phyloP scores from a whole-genome alignment of 2,113 vertebrate genomes.

The Monopterus albus region DNA sequence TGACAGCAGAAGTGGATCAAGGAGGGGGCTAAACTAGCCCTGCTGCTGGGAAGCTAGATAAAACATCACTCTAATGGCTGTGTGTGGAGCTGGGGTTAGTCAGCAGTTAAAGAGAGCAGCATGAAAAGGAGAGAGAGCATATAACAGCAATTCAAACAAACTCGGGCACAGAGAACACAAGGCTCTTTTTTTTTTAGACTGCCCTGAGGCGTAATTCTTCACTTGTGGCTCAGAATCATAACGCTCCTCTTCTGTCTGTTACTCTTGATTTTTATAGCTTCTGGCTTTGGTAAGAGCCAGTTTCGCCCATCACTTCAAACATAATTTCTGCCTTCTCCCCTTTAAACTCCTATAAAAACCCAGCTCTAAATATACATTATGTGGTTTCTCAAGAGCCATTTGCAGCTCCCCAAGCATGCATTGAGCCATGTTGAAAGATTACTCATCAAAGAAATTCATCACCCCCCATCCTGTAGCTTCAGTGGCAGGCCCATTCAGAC shows the following conservation, averaged over 20 bases:
- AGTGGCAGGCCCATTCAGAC: slow-evolving; percentile 33
- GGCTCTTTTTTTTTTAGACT: slow-evolving; percentile 20
- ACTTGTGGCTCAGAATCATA: slow-evolving; percentile 19
- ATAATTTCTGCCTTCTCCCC: slow-evolving; percentile 17
- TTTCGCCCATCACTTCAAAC: slow-evolving; percentile 32
- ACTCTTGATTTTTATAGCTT: slow-evolving; percentile 32
- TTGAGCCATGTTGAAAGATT: slow-evolving; percentile 55
- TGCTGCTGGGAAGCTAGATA: slow-evolving; percentile 39
- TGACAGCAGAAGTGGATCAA: slow-evolving; percentile 8
- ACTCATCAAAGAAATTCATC: slow-evolving; percentile 56
- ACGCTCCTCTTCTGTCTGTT: not conserved
- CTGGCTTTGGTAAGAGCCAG: slow-evolving; percentile 26
- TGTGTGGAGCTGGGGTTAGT: slow-evolving; percentile 37
- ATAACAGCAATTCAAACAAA: slow-evolving; percentile 33
- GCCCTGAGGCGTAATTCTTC: not conserved
- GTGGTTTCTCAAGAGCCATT: slow-evolving; percentile 39
- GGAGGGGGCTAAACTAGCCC: not conserved
- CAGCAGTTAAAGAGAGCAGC: slow-evolving; percentile 50
- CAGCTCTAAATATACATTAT: slow-evolving; percentile 35
- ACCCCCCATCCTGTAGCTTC: slow-evolving; percentile 19
- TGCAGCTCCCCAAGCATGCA: slow-evolving; percentile 44
- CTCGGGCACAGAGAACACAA: not conserved
- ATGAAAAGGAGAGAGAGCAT: slow-evolving; percentile 30
- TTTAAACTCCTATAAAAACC: slow-evolving; percentile 21
- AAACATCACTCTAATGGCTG: slow-evolving; percentile 24